Base-by-base conservation (phyloP, 2,888 invertebrate genomes). In the Rhingia campestris region DNA sequence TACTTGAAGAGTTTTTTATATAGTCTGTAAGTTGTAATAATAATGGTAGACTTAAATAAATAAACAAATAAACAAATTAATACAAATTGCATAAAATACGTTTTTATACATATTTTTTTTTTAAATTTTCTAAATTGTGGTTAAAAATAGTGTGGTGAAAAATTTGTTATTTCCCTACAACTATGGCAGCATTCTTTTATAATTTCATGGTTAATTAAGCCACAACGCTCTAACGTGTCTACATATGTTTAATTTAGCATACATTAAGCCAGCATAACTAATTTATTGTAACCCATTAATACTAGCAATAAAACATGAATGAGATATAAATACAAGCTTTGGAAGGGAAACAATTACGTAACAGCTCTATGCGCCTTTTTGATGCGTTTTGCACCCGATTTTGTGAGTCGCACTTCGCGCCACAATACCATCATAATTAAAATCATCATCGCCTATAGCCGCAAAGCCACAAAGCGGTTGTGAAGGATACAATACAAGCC, bases 401-500 rank as follows among this genome's bases (percentile, higher is more conserved):
- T 54, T 4, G 47, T 53, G 35, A 35, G 12, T 69, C 47, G 33
- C 47, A 54, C 56, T 64, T 81, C 51, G 53, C 45, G 43, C 41
- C 41, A 45, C 47, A 45, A 7, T 6, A 32, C 51, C 53, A 69
- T 9, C 12, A 49, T 37, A 32, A 5, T 6, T 3, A 10, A 6
- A 35, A 22, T 56, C 37, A 56, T 12, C 49, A 4, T 22, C 47
- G 22, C n/a, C 14, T 53, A 7, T 70, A 37, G 64, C 51, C 51
- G 35, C 73, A 39, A 59, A 80, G 64, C 30, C 30, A 39, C 41
- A 63, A 61, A 47, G 6, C 33, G 51, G 7, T 22, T 53, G 33
- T 66, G 73, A 79, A 73, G 72, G 73, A 79, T 79, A 54, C 33
- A 56, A 56, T 43, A 49, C 30, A 39, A 33, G 56, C 39, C 56